Evolutionary conservation across 2,113 vertebrate species (phyloP).

Genomic region (Phylloscopus trochiloides): DNA sequence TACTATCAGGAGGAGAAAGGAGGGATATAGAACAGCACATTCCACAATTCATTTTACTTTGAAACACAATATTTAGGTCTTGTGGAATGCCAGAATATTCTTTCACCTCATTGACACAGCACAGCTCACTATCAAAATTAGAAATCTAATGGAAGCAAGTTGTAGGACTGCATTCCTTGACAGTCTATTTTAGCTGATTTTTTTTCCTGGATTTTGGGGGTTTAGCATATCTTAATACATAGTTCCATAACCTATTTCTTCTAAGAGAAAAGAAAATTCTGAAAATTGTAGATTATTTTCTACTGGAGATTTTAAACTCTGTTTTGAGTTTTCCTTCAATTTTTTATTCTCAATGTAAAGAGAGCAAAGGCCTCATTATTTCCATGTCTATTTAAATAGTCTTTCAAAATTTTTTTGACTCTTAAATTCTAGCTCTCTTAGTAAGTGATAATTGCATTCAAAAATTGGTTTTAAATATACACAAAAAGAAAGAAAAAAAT

Average conservation of each 20-base stretch:
- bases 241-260: neutral
- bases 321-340: neutral
- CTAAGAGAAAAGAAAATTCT: neutral
- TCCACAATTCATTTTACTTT: neutral
- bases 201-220: neutral
- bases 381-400: neutral
- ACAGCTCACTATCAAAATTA: neutral
- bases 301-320: neutral
- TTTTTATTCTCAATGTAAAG: neutral
- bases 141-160: neutral
- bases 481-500: neutral
- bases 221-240: neutral
- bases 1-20: neutral
- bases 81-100: neutral
- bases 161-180: neutral
- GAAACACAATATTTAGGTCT: neutral
- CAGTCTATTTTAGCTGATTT: neutral
- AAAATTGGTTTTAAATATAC: neutral
- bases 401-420: accelerated
- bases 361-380: neutral
- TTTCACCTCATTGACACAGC: neutral
- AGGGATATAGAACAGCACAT: neutral
- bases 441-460: neutral
- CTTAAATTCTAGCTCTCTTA: neutral
- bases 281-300: neutral